Evolutionary conservation across 2,113 vertebrate species (phyloP).

Genomic region (Calypte anna): DNA sequence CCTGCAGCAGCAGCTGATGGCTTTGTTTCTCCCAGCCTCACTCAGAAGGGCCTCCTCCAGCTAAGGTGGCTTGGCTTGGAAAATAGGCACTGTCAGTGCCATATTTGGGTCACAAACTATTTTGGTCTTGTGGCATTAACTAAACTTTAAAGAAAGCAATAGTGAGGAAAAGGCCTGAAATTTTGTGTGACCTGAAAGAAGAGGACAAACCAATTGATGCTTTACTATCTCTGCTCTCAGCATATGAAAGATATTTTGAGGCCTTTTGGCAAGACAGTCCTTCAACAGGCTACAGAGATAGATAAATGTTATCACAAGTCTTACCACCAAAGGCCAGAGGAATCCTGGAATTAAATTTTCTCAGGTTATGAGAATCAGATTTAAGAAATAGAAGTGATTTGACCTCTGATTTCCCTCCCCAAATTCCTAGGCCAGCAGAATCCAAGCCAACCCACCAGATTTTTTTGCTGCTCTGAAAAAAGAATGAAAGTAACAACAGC

Average conservation of each 20-base stretch:
- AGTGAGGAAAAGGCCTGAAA: neutral
- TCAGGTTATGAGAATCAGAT: neutral
- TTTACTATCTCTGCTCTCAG: neutral
- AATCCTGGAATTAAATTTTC: neutral
- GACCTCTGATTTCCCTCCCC: neutral
- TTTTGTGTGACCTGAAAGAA: neutral
- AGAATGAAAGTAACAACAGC: neutral
- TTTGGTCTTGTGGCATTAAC: neutral
- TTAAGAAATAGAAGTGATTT: neutral
- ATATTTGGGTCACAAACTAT: neutral
- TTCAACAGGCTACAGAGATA: neutral
- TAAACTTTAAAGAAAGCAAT: neutral
- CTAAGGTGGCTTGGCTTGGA: no score
- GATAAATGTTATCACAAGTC: neutral
- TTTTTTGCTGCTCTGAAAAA: neutral
- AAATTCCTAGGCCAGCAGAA: neutral
- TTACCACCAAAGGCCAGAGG: neutral
- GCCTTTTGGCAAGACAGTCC: neutral
- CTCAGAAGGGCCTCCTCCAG: neutral
- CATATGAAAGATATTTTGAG: neutral
- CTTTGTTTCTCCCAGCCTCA: neutral
- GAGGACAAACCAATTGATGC: neutral
- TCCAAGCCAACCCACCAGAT: neutral
- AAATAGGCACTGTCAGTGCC: neutral
- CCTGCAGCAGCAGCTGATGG: fast-evolving